Conservation (phyloP, 2,113 vertebrate species). For the Rhinoptilus africanus region DNA sequence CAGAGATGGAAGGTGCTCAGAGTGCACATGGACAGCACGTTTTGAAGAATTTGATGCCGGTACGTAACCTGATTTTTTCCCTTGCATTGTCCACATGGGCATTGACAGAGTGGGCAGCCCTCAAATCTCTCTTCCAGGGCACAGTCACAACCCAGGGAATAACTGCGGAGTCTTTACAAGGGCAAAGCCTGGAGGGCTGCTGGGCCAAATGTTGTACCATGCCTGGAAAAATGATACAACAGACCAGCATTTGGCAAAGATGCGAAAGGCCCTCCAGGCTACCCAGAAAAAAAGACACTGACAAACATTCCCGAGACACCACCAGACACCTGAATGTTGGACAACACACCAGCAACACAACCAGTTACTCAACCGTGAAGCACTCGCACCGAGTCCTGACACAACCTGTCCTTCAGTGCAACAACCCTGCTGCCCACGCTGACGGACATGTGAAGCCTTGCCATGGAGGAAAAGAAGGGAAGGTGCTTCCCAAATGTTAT, state of each 20-base stretch:
- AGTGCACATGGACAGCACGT: not conserved
- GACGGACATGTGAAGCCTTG: not conserved
- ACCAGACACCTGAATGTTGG: not conserved
- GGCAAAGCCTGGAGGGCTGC: not conserved
- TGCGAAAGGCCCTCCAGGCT: not conserved
- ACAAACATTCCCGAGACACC: not conserved
- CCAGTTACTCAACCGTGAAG: not conserved
- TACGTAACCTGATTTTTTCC: not conserved
- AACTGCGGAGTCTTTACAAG: not conserved
- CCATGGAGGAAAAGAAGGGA: not conserved
- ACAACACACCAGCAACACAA: rapidly evolving
- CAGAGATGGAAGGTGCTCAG: not conserved
- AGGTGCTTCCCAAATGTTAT: not conserved
- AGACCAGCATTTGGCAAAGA: not conserved
- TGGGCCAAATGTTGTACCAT: not conserved
- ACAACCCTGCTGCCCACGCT: not conserved
- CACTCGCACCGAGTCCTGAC: rapidly evolving
- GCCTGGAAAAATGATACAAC: not conserved
- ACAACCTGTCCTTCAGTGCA: not conserved
- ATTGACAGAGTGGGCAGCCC: not conserved
- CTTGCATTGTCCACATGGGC: not conserved
- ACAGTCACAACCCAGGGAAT: not conserved
- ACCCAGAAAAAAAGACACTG: not conserved
- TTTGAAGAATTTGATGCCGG: not conserved
- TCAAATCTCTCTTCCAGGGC: not conserved